phyloP scores from a whole-genome alignment of 2,888 invertebrate species.

The Desoria tigrina region DNA sequence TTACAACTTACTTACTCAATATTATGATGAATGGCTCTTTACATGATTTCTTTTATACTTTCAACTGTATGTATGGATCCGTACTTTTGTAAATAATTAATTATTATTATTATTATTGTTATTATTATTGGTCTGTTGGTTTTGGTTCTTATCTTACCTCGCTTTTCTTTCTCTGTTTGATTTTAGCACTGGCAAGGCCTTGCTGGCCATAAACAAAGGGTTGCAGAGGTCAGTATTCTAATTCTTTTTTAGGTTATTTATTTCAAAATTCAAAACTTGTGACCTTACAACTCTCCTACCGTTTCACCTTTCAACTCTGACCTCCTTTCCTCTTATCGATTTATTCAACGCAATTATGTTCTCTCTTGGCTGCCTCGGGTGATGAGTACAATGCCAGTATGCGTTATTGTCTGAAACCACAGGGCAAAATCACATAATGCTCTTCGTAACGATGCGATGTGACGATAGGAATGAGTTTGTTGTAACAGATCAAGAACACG shows the following conservation, averaged over 20 bases:
- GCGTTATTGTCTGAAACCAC: no score
- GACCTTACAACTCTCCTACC: no score
- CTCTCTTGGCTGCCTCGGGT: no score
- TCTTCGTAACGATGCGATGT: no score
- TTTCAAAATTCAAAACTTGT: not conserved
- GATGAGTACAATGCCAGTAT: no score
- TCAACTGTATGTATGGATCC: slow-evolving; percentile 4
- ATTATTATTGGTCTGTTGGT: slow-evolving; percentile 46
- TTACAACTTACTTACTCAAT: not conserved
- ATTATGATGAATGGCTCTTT: slow-evolving; percentile 22
- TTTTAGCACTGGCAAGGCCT: slow-evolving; percentile 76
- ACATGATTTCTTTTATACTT: slow-evolving; percentile 13
- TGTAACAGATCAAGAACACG: no score
- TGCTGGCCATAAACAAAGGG: slow-evolving; percentile 83
- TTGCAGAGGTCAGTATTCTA: slow-evolving; percentile 73
- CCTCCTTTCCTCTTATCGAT: no score
- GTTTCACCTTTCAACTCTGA: no score
- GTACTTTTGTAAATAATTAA: slow-evolving; percentile 35
- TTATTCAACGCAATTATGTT: no score
- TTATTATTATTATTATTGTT: no score
- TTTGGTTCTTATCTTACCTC: slow-evolving; percentile 54
- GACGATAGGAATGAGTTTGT: no score
- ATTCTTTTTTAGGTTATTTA: slow-evolving; percentile 28
- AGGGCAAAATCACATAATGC: no score
- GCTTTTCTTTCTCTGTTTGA: slow-evolving; percentile 63